Percentiles rank a stretch among this genome's conserved stretches.
phyloP scores from a whole-genome alignment of 2,113 vertebrate species.

The Sula dactylatra region DNA sequence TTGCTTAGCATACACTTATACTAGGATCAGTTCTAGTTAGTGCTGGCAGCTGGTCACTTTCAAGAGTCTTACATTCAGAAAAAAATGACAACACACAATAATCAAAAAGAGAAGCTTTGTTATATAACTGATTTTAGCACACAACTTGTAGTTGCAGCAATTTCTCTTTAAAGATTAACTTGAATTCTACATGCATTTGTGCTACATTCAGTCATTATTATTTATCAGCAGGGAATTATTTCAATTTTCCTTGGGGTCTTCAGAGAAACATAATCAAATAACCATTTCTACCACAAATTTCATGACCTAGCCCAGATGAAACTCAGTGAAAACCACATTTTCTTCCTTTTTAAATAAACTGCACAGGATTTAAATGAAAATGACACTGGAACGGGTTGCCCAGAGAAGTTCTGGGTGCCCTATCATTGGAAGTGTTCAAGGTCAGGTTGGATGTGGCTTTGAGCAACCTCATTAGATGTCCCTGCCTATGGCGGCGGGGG shows the following conservation, averaged over 20 bases:
- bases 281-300: not conserved
- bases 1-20: not conserved
- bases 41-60: not conserved
- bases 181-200: not conserved
- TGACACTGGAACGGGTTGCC: not conserved
- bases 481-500: no score
- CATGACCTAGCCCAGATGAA: not conserved
- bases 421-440: not conserved
- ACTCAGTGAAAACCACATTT: not conserved
- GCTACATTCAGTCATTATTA: not conserved
- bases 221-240: not conserved
- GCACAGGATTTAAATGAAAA: not conserved
- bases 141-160: not conserved
- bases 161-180: not conserved
- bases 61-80: not conserved
- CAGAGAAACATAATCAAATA: not conserved
- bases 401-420: not conserved
- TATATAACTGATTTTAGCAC: not conserved
- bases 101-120: not conserved
- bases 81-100: not conserved
- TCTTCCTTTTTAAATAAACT: not conserved
- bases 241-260: not conserved
- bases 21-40: not conserved
- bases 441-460: not conserved
- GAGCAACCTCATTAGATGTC: not conserved